phyloP scores from a whole-genome alignment of 2,797 vertebrate species.

The Pachyuromys duprasi region DNA sequence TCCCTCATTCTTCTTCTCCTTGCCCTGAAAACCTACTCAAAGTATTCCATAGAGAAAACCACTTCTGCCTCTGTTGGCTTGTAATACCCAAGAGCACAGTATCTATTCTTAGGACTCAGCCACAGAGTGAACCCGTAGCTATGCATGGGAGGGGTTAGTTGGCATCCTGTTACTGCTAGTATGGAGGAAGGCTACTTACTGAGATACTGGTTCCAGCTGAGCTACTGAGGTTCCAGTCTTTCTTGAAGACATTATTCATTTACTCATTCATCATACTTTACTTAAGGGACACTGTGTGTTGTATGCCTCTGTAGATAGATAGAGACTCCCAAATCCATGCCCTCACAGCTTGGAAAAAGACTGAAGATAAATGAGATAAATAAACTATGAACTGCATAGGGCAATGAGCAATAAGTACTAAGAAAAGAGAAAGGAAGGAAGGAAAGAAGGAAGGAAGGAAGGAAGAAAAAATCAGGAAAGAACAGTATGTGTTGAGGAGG shows the following conservation, averaged over 20 bases:
- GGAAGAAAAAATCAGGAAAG: not conserved
- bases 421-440: conserved; percentile 38
- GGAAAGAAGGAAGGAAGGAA: not conserved
- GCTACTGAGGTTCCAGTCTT: not conserved
- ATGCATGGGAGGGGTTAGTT: not conserved
- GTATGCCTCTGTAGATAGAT: not conserved
- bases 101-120: not conserved
- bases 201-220: not conserved
- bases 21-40: conserved; percentile 42
- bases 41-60: not conserved
- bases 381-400: not conserved
- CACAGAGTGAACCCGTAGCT: not conserved
- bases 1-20: not conserved
- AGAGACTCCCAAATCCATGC: not conserved
- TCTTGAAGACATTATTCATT: not conserved
- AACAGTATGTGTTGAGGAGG: not conserved
- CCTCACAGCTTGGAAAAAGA: not conserved
- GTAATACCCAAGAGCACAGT: not conserved
- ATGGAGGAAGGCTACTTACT: not conserved
- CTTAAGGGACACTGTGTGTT: not conserved
- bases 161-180: not conserved
- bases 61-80: not conserved
- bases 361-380: not conserved
- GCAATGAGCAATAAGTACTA: not conserved
- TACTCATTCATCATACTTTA: not conserved